A percentile compares a stretch with the other conserved stretches of the same genome.
Evolutionary conservation across 2,113 vertebrate species (phyloP).

Genomic region (Euleptes europaea): DNA sequence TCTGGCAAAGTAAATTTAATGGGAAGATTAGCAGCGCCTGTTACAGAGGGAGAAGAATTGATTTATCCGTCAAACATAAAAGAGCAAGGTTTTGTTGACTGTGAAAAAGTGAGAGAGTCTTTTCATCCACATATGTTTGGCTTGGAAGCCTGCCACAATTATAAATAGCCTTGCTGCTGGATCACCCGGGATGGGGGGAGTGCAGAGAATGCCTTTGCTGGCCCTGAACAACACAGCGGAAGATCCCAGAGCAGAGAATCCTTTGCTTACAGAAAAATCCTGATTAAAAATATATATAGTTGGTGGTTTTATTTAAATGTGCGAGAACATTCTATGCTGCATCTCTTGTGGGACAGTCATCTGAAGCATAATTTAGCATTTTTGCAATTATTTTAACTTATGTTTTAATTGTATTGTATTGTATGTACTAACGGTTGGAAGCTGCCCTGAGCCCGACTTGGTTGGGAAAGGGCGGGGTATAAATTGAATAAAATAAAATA

Average conservation of each 20-base stretch:
- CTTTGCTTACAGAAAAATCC: neutral
- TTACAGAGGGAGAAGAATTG: conserved; percentile 17
- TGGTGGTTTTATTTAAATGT: neutral
- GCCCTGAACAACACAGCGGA: conserved; percentile 44
- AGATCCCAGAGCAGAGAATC: neutral
- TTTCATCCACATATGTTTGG: conserved; percentile 45
- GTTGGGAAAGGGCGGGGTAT: too few species aligned
- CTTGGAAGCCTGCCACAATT: conserved; percentile 54
- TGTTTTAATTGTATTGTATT: too few species aligned
- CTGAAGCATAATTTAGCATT: too few species aligned
- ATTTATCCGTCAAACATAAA: conserved; percentile 55
- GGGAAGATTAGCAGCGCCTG: conserved; percentile 30
- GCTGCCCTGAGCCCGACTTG: too few species aligned
- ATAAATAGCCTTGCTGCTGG: conserved; percentile 57
- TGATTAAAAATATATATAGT: too few species aligned
- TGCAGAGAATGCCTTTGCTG: conserved; percentile 23
- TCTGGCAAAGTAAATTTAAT: conserved; percentile 28
- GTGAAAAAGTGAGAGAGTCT: conserved; percentile 51
- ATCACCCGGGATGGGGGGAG: conserved; percentile 48
- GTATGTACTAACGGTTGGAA: too few species aligned
- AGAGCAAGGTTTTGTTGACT: conserved; percentile 50
- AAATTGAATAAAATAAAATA: too few species aligned
- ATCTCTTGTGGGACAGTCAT: too few species aligned
- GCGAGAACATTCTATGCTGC: too few species aligned
- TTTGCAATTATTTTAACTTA: too few species aligned